Percentiles rank a stretch among this genome's conserved stretches.
These are phyloP conservation scores for Perizoma affinitatum DNA, from an alignment of 2,888 invertebrate genomes.

Conservation along the genomic window DNA sequence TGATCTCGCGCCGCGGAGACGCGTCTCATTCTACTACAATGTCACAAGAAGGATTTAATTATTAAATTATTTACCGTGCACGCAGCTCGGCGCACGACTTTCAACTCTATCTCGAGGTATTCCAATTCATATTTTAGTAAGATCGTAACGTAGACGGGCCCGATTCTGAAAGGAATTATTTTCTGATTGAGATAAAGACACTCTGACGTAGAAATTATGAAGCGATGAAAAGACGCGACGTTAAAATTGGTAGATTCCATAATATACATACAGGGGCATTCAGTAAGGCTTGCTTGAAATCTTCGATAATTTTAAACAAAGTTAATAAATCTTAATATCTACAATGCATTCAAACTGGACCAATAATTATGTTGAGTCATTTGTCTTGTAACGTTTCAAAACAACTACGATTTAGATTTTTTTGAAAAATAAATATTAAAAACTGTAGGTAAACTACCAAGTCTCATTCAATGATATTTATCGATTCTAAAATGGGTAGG, in stretches of 20 bases:
- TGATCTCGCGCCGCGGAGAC: conserved; percentile 41
- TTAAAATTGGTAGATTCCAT: conserved; percentile 32
- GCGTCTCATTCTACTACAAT: conserved; percentile 50
- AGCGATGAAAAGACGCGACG: conserved; percentile 35
- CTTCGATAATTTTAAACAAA: too few relatives aligned
- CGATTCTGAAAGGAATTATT: conserved; percentile 34
- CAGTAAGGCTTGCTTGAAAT: conserved; percentile 1
- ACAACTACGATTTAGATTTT: too few relatives aligned
- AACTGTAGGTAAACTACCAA: too few relatives aligned
- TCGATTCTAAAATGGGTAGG: conserved; percentile 5
- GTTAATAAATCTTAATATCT: too few relatives aligned
- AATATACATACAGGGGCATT: conserved; percentile 27
- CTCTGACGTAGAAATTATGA: conserved; percentile 35
- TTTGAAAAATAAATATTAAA: too few relatives aligned
- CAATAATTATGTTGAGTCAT: too few relatives aligned
- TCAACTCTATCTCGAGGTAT: background rate
- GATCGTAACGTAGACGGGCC: conserved; percentile 4
- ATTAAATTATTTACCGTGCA: conserved; percentile 57
- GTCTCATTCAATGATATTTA: conserved; percentile 1
- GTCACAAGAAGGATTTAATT: conserved; percentile 59
- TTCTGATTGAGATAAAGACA: conserved; percentile 35
- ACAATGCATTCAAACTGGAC: too few relatives aligned
- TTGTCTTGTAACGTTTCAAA: too few relatives aligned
- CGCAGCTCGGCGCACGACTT: conserved; percentile 1
- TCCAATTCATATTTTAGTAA: conserved; percentile 9